A percentile compares a stretch with the other conserved stretches of the same genome.
These are phyloP conservation scores for Mastigias papua DNA, from an alignment of 30 jellyfish, hydroid and myxozoan genomes.

Conservation along the genomic window DNA sequence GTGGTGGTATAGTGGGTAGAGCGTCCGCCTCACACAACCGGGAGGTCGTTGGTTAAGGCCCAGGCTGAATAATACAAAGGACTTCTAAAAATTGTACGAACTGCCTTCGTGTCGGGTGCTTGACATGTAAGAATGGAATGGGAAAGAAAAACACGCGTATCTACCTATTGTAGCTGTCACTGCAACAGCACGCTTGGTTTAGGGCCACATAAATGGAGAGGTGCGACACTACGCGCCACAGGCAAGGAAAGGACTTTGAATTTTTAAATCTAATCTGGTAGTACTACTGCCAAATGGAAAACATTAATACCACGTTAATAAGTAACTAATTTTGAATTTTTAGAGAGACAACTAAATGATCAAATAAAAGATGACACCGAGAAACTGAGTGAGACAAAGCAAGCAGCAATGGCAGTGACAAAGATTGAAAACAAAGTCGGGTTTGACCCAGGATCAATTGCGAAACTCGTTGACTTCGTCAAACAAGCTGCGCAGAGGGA, in stretches of 20 bases:
- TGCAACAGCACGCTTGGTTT: background rate
- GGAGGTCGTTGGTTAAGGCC: background rate
- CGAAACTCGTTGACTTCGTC: constrained; percentile 92
- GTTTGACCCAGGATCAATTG: constrained; percentile 96
- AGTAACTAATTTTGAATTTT: background rate
- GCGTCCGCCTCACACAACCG: background rate
- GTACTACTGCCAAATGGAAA: too few relatives aligned
- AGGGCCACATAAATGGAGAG: background rate
- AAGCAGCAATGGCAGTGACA: constrained; percentile 93
- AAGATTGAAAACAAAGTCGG: constrained; percentile 95
- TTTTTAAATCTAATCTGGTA: background rate
- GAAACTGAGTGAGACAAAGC: constrained; percentile 64
- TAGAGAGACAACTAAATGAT: constrained; percentile 1
- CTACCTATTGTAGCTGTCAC: background rate
- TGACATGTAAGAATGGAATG: background rate
- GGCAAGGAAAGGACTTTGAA: constrained; percentile 5
- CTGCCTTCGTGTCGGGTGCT: background rate
- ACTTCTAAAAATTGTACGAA: background rate
- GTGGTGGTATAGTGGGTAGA: background rate
- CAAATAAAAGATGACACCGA: constrained; percentile 63
- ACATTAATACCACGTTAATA: too few relatives aligned
- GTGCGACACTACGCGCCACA: constrained; percentile 31
- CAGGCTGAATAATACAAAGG: background rate
- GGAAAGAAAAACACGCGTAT: background rate
- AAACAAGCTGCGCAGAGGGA: constrained; percentile 94